Base-by-base conservation (phyloP, 2,113 vertebrate species). In the Cynoglossus semilaevis region DNA sequence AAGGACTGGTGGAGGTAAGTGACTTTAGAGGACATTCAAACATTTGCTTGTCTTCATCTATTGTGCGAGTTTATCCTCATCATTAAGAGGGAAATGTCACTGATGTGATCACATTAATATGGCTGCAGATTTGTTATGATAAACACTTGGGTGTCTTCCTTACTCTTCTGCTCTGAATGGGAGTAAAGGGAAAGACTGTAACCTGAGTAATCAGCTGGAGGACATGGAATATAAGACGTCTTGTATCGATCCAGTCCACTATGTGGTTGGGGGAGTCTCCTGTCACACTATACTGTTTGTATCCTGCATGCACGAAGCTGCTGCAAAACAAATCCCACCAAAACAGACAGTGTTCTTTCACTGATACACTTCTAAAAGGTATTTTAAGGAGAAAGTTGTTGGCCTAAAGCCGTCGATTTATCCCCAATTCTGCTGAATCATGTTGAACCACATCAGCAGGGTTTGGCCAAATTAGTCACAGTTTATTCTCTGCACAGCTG, bases 1-100 rank as follows among this genome's bases (percentile, higher is more conserved):
- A 99, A 85, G 97, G 97, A 16, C 93, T 99, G 70, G 97, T 99
- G 34, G 97, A 99, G 96, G 97, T 98, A 93, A 83, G 84, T 45
- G 34, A 1, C 17, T 13, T 3, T 14, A 41, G 15, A 22, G 29
- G 9, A 15, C 10, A 1, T 18, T 15, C 3, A 5, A 15, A 15
- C 36, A 41, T 12, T 14, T 4, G 10, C 5, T 1, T 38, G 12
- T 10, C 8, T 38, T 2, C 12, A 10, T 38, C 37, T 11, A 10
- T 38, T 38, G 37, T 38, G 3, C 8, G 3, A 4, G 22, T 29
- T 2, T 29, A 29, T 29, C 22, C 22, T 29, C 38, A 41, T 12
- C 4, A 13, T 3, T 7, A 41, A 14, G 38, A 10, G 38, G 4
- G 1, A 41, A 5, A 14, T 12, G 38, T 41, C 38, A 13, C 11